Percentiles rank a stretch among this genome's conserved stretches.
These are phyloP conservation scores for Scaptomyza graminum DNA, from an alignment of 1,140 invertebrate species.

Conservation along the genomic window DNA sequence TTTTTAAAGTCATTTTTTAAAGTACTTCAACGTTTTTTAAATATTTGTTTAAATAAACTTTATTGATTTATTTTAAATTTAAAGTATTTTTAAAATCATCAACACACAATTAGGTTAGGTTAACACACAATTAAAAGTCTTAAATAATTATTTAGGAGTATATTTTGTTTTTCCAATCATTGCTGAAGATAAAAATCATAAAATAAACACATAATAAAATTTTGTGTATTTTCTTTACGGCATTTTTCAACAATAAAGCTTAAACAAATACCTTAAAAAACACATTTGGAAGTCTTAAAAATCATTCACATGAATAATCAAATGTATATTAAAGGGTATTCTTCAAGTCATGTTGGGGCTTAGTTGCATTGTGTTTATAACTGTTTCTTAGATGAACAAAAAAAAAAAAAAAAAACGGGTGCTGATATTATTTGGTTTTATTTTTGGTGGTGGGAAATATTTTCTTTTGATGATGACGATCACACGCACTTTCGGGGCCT, in stretches of 20 bases:
- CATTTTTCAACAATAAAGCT: neutral
- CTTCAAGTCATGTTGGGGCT: neutral
- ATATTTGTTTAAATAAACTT: too few species aligned
- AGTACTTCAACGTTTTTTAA: too few species aligned
- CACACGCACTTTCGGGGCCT: neutral
- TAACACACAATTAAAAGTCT: constrained; percentile 3
- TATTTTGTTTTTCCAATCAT: neutral
- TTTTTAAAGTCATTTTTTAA: too few species aligned
- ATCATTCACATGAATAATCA: neutral
- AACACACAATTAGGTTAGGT: neutral
- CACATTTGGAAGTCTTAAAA: neutral
- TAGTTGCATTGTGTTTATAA: constrained; percentile 14
- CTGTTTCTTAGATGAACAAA: constrained; percentile 15
- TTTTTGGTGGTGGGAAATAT: constrained; percentile 68
- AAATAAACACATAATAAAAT: too few species aligned
- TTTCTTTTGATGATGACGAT: constrained; percentile 61
- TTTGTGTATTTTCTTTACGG: neutral
- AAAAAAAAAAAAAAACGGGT: constrained; percentile 34
- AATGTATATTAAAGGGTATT: constrained; percentile 13
- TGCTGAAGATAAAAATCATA: too few species aligned
- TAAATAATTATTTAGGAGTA: neutral
- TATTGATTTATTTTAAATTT: neutral
- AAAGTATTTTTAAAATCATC: neutral
- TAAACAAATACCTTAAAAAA: neutral
- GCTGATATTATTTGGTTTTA: constrained; percentile 53